phyloP scores from a whole-genome alignment of 2,113 vertebrate species.

The Sceloporus tristichus region DNA sequence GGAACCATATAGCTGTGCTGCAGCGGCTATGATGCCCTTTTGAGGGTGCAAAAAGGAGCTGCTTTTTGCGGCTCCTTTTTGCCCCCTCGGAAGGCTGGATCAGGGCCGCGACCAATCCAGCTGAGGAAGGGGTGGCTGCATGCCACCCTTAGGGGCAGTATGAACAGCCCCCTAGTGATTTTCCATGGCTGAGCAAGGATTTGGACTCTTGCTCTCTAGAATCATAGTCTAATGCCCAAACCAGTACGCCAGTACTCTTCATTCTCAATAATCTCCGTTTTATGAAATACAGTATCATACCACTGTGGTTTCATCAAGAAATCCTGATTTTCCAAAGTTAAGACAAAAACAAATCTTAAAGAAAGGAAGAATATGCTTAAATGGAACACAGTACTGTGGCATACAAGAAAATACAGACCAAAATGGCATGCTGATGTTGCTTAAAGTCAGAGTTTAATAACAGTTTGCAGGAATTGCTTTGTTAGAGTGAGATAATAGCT shows the following conservation, averaged over 20 bases:
- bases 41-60: no score
- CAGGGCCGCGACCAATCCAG: no score
- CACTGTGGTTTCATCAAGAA: neutral
- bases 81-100: no score
- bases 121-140: no score
- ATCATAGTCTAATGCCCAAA: no score
- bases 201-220: no score
- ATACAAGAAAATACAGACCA: neutral
- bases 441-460: neutral
- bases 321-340: neutral
- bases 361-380: neutral
- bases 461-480: neutral
- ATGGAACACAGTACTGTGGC: neutral
- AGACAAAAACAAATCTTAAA: neutral
- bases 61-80: no score
- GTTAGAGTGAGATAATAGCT: neutral
- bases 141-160: no score
- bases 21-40: no score
- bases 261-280: neutral
- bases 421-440: neutral
- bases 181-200: no score
- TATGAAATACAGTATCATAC: neutral
- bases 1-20: no score
- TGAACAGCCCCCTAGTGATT: no score
- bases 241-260: neutral